A percentile compares a stretch with the other conserved stretches of the same genome.
These are phyloP conservation scores for Noctilio leporinus DNA, from an alignment of 2,113 vertebrate genomes.

Conservation along the genomic window DNA sequence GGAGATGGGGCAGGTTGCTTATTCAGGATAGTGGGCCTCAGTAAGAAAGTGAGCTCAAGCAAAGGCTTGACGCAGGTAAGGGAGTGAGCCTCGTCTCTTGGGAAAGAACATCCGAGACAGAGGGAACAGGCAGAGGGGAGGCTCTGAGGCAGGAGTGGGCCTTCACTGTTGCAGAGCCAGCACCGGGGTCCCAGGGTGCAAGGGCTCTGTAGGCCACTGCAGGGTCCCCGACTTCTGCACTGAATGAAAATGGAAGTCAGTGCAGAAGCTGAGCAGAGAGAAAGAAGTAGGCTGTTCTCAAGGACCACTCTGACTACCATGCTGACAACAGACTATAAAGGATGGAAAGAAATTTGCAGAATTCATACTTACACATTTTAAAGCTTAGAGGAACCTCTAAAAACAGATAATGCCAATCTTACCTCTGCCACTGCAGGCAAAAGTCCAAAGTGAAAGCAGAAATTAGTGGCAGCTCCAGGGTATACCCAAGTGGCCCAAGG, in stretches of 20 bases:
- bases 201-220: not conserved
- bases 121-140: not conserved
- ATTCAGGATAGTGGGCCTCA: not conserved
- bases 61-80: not conserved
- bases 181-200: not conserved
- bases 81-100: not conserved
- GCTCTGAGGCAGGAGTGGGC: not conserved
- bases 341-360: not conserved
- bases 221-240: not conserved
- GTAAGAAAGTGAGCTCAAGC: not conserved
- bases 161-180: not conserved
- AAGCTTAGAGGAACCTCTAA: not conserved
- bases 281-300: not conserved
- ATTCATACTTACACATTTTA: not conserved
- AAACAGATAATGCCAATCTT: not conserved
- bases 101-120: not conserved
- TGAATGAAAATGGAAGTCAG: not conserved
- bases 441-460: not conserved
- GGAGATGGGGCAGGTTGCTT: not conserved
- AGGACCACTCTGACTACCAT: not conserved
- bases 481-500: not conserved
- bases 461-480: not conserved
- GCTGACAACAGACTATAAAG: not conserved
- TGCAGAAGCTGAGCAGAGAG: not conserved
- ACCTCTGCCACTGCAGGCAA: not conserved